phyloP scores from a whole-genome alignment of 2,113 vertebrate genomes.

The Odocoileus hemionus region DNA sequence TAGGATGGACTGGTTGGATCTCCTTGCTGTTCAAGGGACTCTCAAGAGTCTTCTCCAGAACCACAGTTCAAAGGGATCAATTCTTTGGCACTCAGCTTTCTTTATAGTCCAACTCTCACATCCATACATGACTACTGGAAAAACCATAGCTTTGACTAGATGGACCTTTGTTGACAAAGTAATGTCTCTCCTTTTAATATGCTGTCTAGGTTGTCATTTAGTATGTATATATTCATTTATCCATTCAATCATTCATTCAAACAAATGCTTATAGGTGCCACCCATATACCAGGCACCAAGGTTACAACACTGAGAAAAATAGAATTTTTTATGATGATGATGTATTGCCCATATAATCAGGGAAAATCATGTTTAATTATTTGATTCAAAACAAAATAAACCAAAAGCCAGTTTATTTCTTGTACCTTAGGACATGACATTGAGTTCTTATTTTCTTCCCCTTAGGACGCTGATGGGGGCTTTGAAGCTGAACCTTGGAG shows the following conservation, averaged over 20 bases:
- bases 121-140: background rate
- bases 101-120: background rate
- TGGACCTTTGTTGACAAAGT: background rate
- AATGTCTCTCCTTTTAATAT: background rate
- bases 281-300: background rate
- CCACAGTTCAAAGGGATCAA: background rate
- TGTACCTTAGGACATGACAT: background rate
- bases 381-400: constrained; percentile 18
- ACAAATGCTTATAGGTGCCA: background rate
- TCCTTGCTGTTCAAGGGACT: background rate
- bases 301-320: background rate
- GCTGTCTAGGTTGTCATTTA: background rate
- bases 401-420: background rate
- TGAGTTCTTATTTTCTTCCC: background rate
- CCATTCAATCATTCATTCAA: background rate
- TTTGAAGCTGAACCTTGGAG: constrained; percentile 92
- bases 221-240: background rate
- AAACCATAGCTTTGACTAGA: background rate
- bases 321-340: background rate
- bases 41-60: background rate
- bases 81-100: background rate
- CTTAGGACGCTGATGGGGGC: constrained; percentile 94
- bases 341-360: background rate
- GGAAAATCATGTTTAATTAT: background rate
- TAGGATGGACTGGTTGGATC: background rate